These are phyloP conservation scores for Falco cherrug DNA, from an alignment of 2,797 vertebrate genomes.

Conservation along the genomic window DNA sequence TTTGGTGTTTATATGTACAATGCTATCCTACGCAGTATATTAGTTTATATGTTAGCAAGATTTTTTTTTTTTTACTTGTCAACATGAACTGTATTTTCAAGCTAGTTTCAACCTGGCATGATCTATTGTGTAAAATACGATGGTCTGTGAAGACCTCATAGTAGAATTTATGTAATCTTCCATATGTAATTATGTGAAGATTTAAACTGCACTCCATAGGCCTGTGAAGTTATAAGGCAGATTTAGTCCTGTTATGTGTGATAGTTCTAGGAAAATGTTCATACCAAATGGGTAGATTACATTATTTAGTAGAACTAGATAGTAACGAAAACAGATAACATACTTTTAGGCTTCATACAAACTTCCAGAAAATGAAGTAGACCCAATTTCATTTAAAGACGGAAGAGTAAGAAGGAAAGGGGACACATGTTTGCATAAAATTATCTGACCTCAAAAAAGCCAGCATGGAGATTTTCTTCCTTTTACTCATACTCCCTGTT, in stretches of 20 bases:
- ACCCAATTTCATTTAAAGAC: not conserved
- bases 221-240: slow-evolving; percentile 33
- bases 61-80: not conserved
- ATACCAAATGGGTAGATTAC: not conserved
- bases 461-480: not conserved
- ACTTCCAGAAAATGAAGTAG: not conserved
- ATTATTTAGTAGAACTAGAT: not conserved
- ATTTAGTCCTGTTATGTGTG: not conserved
- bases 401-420: not conserved
- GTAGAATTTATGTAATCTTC: slow-evolving; percentile 28
- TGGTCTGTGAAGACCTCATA: not conserved
- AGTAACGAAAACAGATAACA: not conserved
- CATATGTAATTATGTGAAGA: slow-evolving; percentile 29
- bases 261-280: not conserved
- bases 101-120: not conserved
- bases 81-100: not conserved
- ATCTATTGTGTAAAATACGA: not conserved
- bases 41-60: not conserved
- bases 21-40: not conserved
- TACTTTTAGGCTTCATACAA: not conserved
- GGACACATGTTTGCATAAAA: not conserved
- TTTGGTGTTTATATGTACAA: not conserved
- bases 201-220: not conserved
- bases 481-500: not conserved
- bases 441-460: not conserved